Conservation (phyloP, 2,888 invertebrate genomes). For the Xestobium rufovillosum region DNA sequence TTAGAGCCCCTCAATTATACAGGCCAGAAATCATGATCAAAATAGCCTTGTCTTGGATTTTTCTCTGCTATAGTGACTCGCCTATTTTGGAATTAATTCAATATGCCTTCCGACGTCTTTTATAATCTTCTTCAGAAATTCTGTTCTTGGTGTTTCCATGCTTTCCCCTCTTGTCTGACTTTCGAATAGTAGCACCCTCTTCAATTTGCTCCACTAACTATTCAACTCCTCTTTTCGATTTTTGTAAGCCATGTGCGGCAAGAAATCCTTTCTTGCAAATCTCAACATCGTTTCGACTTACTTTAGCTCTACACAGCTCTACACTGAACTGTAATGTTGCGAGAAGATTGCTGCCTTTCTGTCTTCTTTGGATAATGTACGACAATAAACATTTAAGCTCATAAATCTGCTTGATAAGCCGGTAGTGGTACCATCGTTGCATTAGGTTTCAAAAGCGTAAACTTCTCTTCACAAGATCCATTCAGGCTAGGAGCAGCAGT, state of each 20-base stretch:
- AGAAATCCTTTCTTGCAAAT: constrained; percentile 20
- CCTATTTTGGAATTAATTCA: constrained; percentile 15
- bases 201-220: constrained; percentile 15
- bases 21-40: too few relatives aligned
- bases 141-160: constrained; percentile 18
- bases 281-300: constrained; percentile 16
- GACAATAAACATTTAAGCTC: too few relatives aligned
- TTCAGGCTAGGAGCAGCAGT: too few relatives aligned
- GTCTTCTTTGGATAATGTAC: constrained; percentile 17
- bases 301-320: constrained; percentile 16
- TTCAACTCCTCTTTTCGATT: constrained; percentile 16
- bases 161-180: too few relatives aligned
- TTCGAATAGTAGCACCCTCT: constrained; percentile 15
- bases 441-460: too few relatives aligned
- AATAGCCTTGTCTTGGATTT: too few relatives aligned
- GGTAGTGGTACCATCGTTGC: too few relatives aligned
- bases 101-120: constrained; percentile 18
- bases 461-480: too few relatives aligned
- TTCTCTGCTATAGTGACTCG: too few relatives aligned
- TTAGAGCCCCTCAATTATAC: too few relatives aligned
- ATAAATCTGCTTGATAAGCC: too few relatives aligned
- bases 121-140: constrained; percentile 11
- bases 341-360: constrained; percentile 13
- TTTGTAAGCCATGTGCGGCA: constrained; percentile 17
- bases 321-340: constrained; percentile 14